These are phyloP conservation scores for Enteromius viviparus DNA, from an alignment of 2,797 vertebrate species.

Conservation along the genomic window DNA sequence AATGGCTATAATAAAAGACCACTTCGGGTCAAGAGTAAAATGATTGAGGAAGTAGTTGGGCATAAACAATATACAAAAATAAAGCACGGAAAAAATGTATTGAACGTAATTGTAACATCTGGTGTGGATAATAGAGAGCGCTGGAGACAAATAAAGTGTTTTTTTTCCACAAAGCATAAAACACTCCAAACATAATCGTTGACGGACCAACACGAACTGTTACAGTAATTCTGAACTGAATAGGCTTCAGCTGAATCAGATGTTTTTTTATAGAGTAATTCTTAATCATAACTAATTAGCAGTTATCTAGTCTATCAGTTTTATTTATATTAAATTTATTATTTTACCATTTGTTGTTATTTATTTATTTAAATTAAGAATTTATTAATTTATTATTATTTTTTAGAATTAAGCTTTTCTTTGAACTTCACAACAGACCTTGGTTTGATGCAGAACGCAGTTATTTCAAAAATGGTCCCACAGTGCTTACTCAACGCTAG, in stretches of 20 bases:
- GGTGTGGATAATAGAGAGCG: too few species aligned
- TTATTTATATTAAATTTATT: not conserved
- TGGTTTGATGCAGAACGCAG: not conserved
- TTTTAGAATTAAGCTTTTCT: not conserved
- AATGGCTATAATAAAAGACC: not conserved
- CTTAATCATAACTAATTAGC: too few species aligned
- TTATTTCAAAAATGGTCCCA: not conserved
- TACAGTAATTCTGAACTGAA: not conserved
- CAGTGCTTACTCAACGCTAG: not conserved
- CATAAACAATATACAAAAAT: not conserved
- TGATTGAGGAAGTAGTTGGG: constrained; percentile 41
- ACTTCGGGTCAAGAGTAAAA: constrained; percentile 20
- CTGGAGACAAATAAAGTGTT: too few species aligned
- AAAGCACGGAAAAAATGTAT: not conserved
- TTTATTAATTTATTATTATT: not conserved
- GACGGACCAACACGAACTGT: too few species aligned
- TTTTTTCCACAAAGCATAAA: too few species aligned
- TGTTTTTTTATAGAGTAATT: too few species aligned
- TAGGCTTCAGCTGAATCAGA: not conserved
- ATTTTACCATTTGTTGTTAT: not conserved
- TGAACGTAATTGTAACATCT: not conserved
- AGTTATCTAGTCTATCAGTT: not conserved
- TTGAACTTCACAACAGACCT: not conserved
- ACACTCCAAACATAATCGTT: too few species aligned
- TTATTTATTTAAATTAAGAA: not conserved